These are phyloP conservation scores for Alsophila aescularia DNA, from an alignment of 2,888 invertebrate species.

Conservation along the genomic window DNA sequence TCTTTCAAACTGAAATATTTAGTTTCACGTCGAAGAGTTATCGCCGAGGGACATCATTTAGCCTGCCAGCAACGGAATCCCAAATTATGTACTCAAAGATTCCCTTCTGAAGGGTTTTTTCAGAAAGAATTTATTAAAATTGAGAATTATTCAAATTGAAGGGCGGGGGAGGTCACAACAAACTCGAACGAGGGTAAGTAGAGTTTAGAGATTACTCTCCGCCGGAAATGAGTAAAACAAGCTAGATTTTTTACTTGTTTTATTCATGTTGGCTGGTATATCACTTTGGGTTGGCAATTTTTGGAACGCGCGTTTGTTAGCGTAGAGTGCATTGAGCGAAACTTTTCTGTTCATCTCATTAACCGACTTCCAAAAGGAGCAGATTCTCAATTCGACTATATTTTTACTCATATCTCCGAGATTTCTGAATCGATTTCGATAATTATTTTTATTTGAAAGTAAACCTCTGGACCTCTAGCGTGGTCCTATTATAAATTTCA, in stretches of 20 bases:
- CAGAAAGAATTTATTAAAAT: constrained; percentile 40
- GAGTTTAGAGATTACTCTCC: constrained; percentile 11
- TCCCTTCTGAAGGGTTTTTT: constrained; percentile 12
- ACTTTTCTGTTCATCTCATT: too few relatives aligned
- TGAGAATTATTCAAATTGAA: constrained; percentile 40
- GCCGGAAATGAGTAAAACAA: constrained; percentile 6
- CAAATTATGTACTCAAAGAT: constrained; percentile 33
- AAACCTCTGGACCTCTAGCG: too few relatives aligned
- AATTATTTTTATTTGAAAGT: too few relatives aligned
- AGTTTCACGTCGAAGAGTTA: constrained; percentile 41
- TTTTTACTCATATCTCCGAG: too few relatives aligned
- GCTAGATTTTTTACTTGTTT: constrained; percentile 11
- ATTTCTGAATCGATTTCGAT: too few relatives aligned
- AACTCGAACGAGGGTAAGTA: constrained; percentile 10
- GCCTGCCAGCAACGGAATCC: constrained; percentile 23
- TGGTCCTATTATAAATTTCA: too few relatives aligned
- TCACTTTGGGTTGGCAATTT: not conserved
- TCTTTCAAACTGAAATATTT: constrained; percentile 40
- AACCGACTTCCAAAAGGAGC: too few relatives aligned
- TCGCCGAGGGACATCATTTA: constrained; percentile 37
- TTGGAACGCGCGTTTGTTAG: too few relatives aligned
- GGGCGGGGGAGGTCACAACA: constrained; percentile 8
- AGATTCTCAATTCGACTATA: too few relatives aligned
- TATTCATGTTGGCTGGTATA: constrained; percentile 8
- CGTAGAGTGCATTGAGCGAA: too few relatives aligned